Percentiles rank a stretch among this genome's conserved stretches.
Conservation (phyloP, 2,113 vertebrate genomes). For the Suricata suricatta region DNA sequence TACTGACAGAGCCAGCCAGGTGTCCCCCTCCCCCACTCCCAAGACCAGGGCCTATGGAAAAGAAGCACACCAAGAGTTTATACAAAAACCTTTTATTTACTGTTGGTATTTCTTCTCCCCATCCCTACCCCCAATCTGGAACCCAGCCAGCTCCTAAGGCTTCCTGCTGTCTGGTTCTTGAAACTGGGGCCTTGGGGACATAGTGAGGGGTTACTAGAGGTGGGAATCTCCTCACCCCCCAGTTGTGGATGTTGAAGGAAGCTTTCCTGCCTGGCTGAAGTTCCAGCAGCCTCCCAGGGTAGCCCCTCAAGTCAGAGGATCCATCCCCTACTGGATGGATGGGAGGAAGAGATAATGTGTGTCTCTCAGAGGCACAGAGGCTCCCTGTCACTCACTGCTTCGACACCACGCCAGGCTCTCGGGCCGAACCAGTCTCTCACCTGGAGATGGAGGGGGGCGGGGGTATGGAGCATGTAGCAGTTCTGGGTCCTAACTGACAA, state of each 20-base stretch:
- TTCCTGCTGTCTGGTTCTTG: constrained; percentile 47
- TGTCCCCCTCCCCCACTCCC: neutral
- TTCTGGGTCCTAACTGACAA: constrained; percentile 27
- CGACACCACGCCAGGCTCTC: neutral
- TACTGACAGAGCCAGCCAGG: neutral
- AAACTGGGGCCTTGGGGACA: neutral
- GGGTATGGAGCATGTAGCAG: neutral
- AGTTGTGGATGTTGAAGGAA: neutral
- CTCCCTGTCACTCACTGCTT: neutral
- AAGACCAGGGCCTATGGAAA: neutral
- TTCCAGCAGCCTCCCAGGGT: constrained; percentile 17
- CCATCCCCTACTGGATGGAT: neutral
- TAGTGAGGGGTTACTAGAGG: neutral
- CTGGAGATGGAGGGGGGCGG: neutral
- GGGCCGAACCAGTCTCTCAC: neutral
- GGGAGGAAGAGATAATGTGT: neutral
- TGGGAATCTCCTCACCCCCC: neutral
- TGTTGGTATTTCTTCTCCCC: constrained; percentile 60
- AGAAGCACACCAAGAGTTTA: constrained; percentile 51
- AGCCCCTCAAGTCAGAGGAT: constrained; percentile 34
- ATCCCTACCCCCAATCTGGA: constrained; percentile 13
- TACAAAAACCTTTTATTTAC: constrained; percentile 80
- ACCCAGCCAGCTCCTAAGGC: constrained; percentile 47
- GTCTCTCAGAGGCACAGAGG: neutral
- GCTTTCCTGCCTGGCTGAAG: constrained; percentile 9